These are phyloP conservation scores for Helicoverpa zea DNA, from an alignment of 1,140 invertebrate species.

Conservation along the genomic window DNA sequence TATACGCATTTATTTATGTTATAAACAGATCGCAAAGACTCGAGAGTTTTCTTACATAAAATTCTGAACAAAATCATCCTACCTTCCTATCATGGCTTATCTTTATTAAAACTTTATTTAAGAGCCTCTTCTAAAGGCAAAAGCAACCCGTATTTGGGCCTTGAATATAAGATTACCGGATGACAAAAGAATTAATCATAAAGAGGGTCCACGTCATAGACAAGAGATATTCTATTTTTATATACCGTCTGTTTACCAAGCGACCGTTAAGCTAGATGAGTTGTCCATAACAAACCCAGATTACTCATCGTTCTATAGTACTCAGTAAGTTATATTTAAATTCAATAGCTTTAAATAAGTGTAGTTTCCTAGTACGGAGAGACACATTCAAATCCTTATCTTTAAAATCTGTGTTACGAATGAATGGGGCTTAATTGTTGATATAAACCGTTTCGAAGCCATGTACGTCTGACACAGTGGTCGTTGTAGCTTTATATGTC, in stretches of 20 bases:
- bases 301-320: constrained; percentile 20
- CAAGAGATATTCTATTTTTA: constrained; percentile 32
- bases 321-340: constrained; percentile 13
- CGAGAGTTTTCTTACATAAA: too few relatives aligned
- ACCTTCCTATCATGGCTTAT: too few relatives aligned
- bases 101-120: not conserved
- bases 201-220: constrained; percentile 18
- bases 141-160: not conserved
- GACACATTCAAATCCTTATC: constrained; percentile 19
- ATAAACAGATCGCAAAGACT: not conserved
- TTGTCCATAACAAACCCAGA: constrained; percentile 20
- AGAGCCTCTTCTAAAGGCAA: not conserved
- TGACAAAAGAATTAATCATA: constrained; percentile 22
- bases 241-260: constrained; percentile 12
- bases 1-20: not conserved
- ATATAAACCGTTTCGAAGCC: not conserved
- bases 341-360: constrained; percentile 1
- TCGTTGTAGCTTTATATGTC: not conserved
- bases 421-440: constrained; percentile 34
- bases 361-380: constrained; percentile 23
- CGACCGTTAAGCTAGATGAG: constrained; percentile 14
- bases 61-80: too few relatives aligned
- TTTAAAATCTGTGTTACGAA: constrained; percentile 13
- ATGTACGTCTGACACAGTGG: not conserved
- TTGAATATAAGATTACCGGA: constrained; percentile 9